Evolutionary conservation across 2,113 vertebrate genomes (phyloP).

Genomic region (Tupaia tana): DNA sequence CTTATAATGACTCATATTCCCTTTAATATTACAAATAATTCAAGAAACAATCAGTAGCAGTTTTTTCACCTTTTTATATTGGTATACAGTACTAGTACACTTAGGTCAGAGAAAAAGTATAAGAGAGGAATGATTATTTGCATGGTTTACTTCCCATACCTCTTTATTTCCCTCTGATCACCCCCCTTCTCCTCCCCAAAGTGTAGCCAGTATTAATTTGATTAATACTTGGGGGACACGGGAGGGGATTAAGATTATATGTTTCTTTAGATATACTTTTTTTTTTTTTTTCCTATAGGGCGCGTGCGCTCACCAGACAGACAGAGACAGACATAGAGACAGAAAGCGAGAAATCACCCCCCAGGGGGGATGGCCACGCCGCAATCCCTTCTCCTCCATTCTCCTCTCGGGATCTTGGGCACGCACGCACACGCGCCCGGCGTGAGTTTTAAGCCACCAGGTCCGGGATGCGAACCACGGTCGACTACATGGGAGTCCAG

Average conservation of each 20-base stretch:
- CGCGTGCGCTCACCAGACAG: no score
- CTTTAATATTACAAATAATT: background rate
- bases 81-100: background rate
- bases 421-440: no score
- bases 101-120: background rate
- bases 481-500: no score
- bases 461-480: no score
- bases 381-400: no score
- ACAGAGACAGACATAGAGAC: no score
- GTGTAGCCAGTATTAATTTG: background rate
- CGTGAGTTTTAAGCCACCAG: no score
- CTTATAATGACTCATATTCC: background rate
- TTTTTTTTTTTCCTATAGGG: no score
- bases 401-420: no score
- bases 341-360: no score
- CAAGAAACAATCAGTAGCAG: background rate
- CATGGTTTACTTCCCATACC: background rate
- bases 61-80: background rate
- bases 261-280: background rate
- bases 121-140: background rate
- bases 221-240: background rate
- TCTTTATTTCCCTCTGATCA: background rate
- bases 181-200: background rate
- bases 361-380: no score
- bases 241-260: background rate